A percentile compares a stretch with the other conserved stretches of the same genome.
Conservation (phyloP, 2,797 vertebrate species). For the Argyrosomus regius region DNA sequence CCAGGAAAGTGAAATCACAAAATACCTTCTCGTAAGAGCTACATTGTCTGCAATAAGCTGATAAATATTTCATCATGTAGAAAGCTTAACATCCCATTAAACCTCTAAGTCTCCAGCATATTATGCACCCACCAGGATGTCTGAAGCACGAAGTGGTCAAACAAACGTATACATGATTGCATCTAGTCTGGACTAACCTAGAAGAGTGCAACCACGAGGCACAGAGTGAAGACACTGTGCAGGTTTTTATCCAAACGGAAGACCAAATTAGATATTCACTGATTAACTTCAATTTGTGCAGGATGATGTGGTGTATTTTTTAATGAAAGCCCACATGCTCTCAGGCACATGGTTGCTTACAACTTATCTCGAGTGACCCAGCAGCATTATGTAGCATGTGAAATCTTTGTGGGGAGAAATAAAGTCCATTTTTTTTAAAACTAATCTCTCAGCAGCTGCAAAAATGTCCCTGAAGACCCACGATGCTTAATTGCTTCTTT, state of each 20-base stretch:
- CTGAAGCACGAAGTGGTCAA: conserved; percentile 9
- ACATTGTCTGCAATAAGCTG: background rate
- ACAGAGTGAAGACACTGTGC: background rate
- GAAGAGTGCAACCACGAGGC: background rate
- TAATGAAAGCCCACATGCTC: conserved; percentile 22
- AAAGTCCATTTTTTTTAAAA: background rate
- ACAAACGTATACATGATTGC: background rate
- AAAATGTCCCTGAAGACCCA: conserved; percentile 50
- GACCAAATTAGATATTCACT: background rate
- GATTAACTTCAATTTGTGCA: conserved; percentile 11
- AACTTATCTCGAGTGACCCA: conserved; percentile 27
- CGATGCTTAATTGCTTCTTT: conserved; percentile 65
- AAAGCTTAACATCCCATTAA: conserved; percentile 21
- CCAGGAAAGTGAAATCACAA: conserved; percentile 24
- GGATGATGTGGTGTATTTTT: conserved; percentile 12
- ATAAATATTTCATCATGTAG: conserved; percentile 18
- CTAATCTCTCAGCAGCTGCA: conserved; percentile 52
- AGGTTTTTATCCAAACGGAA: conserved; percentile 3
- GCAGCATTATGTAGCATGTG: conserved; percentile 33
- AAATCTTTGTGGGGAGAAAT: conserved; percentile 43
- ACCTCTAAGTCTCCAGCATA: background rate
- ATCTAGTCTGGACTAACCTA: background rate
- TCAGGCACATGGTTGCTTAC: conserved; percentile 19
- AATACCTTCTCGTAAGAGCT: background rate
- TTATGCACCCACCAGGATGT: background rate